Conservation (phyloP, 2,888 invertebrate genomes). For the Andrena dorsata region DNA sequence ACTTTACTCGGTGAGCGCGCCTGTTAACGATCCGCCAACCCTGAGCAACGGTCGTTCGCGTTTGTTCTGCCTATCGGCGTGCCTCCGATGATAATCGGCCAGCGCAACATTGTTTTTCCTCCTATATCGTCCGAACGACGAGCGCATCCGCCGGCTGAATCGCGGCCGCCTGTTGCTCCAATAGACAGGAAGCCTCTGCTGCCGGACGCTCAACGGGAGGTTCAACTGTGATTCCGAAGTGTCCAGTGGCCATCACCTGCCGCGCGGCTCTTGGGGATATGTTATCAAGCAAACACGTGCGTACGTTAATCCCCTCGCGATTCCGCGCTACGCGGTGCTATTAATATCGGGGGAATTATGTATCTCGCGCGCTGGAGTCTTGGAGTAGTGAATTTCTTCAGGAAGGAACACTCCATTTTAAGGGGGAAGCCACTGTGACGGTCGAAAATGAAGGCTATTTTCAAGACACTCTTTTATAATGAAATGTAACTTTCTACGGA, state of each 20-base stretch:
- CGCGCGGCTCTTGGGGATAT: background rate
- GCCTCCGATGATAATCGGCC: conserved; percentile 8
- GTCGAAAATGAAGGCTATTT: no score
- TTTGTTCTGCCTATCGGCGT: background rate
- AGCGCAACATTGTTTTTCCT: conserved; percentile 7
- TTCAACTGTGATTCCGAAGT: background rate
- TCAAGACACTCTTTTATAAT: no score
- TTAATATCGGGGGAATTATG: background rate
- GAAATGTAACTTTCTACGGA: no score
- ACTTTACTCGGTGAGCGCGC: background rate
- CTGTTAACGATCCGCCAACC: background rate
- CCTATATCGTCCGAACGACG: conserved; percentile 6
- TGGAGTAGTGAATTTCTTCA: background rate
- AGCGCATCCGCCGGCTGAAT: conserved; percentile 15
- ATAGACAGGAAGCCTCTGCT: background rate
- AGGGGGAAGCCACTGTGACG: no score
- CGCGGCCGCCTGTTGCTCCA: background rate
- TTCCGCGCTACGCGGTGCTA: background rate
- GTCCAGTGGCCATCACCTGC: background rate
- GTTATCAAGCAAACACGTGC: conserved; percentile 6
- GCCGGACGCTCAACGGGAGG: background rate
- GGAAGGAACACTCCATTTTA: background rate
- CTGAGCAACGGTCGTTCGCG: background rate
- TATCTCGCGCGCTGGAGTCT: no score
- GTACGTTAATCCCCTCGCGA: background rate